A percentile compares a stretch with the other conserved stretches of the same genome.
These are phyloP conservation scores for Oligia strigilis DNA, from an alignment of 2,888 invertebrate genomes.

Conservation along the genomic window DNA sequence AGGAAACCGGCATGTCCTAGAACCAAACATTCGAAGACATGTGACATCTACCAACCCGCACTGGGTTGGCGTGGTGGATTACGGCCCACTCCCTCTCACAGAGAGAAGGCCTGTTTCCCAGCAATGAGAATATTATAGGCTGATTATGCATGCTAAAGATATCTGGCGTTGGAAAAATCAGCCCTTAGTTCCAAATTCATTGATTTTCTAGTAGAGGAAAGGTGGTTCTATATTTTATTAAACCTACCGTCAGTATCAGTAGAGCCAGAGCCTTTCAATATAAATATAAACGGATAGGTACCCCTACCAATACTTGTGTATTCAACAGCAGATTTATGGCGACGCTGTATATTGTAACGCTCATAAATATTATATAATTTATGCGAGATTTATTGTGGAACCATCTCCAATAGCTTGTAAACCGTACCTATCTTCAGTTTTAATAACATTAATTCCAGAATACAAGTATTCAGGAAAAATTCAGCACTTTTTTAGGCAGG, in stretches of 20 bases:
- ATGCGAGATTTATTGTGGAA: slow-evolving; percentile 67
- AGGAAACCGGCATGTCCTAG: neutral
- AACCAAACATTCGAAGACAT: neutral
- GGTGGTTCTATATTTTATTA: neutral
- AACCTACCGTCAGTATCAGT: neutral
- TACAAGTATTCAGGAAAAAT: no score
- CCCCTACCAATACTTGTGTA: slow-evolving; percentile 9
- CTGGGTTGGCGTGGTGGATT: no score
- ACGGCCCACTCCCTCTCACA: no score
- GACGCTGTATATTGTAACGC: slow-evolving; percentile 66
- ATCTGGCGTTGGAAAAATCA: neutral
- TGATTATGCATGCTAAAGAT: no score
- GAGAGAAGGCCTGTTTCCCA: no score
- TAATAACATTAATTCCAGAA: slow-evolving; percentile 20
- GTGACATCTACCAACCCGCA: neutral
- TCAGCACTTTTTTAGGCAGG: neutral
- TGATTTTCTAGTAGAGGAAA: neutral
- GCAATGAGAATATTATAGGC: no score
- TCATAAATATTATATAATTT: slow-evolving; percentile 71
- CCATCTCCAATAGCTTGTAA: slow-evolving; percentile 37
- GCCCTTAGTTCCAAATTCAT: neutral
- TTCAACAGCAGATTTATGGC: slow-evolving; percentile 67
- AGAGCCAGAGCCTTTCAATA: neutral
- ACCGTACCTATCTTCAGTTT: slow-evolving; percentile 14
- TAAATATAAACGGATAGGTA: slow-evolving; percentile 22